These are phyloP conservation scores for Sceloporus tristichus DNA, from an alignment of 2,113 vertebrate genomes.

Conservation along the genomic window DNA sequence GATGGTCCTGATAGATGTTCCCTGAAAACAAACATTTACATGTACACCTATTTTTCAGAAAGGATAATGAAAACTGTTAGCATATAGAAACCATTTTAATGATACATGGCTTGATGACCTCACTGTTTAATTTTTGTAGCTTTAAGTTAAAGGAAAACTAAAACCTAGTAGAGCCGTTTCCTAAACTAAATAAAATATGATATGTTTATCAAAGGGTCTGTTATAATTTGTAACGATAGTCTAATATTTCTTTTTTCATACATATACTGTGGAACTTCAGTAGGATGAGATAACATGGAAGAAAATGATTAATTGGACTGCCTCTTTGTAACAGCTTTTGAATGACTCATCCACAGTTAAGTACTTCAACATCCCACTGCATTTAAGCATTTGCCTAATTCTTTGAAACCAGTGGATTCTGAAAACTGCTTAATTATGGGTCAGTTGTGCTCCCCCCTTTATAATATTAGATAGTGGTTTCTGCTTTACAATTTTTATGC, in stretches of 20 bases:
- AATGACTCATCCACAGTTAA: neutral
- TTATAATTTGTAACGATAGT: neutral
- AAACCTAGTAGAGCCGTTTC: neutral
- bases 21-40: neutral
- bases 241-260: neutral
- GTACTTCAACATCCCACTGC: neutral
- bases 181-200: neutral
- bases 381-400: neutral
- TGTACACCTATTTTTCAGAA: neutral
- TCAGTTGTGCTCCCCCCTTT: neutral
- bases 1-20: neutral
- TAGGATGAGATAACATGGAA: neutral
- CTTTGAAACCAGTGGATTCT: neutral
- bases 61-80: neutral
- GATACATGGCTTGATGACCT: constrained; percentile 9
- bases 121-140: constrained; percentile 25
- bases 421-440: neutral
- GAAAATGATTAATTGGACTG: constrained; percentile 33
- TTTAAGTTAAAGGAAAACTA: accelerated
- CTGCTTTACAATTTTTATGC: constrained; percentile 8
- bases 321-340: neutral
- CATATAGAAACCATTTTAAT: neutral
- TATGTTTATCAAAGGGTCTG: neutral
- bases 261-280: neutral
- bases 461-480: constrained; percentile 21